Conservation (phyloP, 2,113 vertebrate species). For the Halichoeres trimaculatus region DNA sequence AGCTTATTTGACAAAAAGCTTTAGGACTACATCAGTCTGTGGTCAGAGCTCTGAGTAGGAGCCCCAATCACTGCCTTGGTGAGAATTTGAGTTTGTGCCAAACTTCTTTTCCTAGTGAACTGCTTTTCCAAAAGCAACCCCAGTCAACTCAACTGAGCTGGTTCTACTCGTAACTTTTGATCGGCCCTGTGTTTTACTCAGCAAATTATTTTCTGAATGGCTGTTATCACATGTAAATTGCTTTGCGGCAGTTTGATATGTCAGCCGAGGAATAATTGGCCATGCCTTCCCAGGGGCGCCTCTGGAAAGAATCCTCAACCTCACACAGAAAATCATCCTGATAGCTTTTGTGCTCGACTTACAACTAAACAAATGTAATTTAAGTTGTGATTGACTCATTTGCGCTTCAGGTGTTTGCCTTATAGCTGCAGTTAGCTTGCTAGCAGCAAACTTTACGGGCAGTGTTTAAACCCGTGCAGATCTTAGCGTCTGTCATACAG, state of each 20-base stretch:
- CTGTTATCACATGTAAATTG: slow-evolving; percentile 34
- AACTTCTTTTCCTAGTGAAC: slow-evolving; percentile 10
- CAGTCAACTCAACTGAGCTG: slow-evolving; percentile 10
- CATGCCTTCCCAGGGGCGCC: neutral
- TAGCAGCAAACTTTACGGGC: neutral
- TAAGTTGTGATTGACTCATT: neutral
- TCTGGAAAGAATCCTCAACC: neutral
- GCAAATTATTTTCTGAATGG: slow-evolving; percentile 16
- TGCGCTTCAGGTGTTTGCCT: neutral
- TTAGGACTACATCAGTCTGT: slow-evolving; percentile 38
- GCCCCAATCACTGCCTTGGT: neutral
- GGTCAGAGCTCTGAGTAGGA: slow-evolving; percentile 26
- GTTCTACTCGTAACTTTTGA: slow-evolving; percentile 34
- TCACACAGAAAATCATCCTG: neutral
- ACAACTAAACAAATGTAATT: neutral
- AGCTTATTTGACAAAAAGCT: slow-evolving; percentile 60
- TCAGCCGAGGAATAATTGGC: slow-evolving; percentile 21
- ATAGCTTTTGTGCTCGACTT: neutral
- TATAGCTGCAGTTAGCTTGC: neutral
- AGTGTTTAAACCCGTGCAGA: neutral
- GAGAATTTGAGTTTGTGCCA: slow-evolving; percentile 24
- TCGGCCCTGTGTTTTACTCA: slow-evolving; percentile 14
- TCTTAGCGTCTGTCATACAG: neutral
- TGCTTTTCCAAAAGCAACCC: slow-evolving; percentile 13
- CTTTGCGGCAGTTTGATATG: slow-evolving; percentile 21